Percentiles rank a stretch among this genome's conserved stretches.
Conservation (phyloP, 2,113 vertebrate species). For the Nycticorax nycticorax region DNA sequence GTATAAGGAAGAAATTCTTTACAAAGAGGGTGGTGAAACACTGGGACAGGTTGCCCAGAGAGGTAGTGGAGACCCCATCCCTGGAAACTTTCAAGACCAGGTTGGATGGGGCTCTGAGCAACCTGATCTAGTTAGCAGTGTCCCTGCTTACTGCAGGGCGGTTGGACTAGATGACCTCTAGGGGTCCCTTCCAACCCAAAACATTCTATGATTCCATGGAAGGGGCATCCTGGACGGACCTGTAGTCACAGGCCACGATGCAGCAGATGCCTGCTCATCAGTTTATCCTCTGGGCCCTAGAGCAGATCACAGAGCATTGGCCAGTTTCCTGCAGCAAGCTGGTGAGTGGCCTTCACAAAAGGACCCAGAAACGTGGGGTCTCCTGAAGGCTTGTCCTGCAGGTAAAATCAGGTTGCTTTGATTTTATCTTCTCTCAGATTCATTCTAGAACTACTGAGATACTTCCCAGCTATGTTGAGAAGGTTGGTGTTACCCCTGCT, state of each 20-base stretch:
- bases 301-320: neutral
- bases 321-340: neutral
- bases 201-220: too few relatives aligned
- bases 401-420: neutral
- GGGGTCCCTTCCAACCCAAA: too few relatives aligned
- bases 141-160: too few relatives aligned
- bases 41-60: too few relatives aligned
- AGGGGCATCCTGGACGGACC: neutral
- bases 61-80: too few relatives aligned
- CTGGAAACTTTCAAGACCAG: too few relatives aligned
- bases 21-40: too few relatives aligned
- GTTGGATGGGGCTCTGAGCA: too few relatives aligned
- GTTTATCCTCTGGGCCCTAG: neutral
- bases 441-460: neutral
- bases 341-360: neutral
- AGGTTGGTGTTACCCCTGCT: neutral
- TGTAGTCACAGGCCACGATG: neutral
- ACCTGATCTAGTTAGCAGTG: too few relatives aligned
- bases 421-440: neutral
- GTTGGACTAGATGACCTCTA: too few relatives aligned
- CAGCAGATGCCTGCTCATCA: neutral
- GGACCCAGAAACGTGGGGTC: rapidly evolving
- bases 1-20: too few relatives aligned
- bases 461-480: neutral
- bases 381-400: neutral